Base-by-base conservation (phyloP, 2,113 vertebrate species). In the Bubo bubo region DNA sequence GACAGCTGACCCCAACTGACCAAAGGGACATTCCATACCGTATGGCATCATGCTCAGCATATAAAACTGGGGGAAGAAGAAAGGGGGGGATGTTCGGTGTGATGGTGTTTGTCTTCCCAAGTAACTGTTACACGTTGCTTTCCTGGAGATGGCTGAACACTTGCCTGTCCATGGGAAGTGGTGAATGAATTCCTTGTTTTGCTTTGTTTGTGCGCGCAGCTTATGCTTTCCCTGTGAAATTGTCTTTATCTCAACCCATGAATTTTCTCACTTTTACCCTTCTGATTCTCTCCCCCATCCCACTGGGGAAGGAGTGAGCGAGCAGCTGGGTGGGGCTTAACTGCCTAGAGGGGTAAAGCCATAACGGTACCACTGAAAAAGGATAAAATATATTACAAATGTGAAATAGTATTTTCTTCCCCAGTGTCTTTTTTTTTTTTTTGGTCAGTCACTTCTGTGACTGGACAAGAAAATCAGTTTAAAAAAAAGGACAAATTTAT, bases 101-200 rank as follows among this genome's bases (percentile, higher is more conserved):
- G 10, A 60, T 20, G 14, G 1, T 0, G 0, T 66, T 66, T 79
- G n/a, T 59, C 37, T 82, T 88, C 32, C 52, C 62, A 75, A 71
- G 53, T 30, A 55, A 55, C 8, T 0, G 3, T 58, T 30, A 58
- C 0, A 0, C 0, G 3, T 53, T 35, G 20, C 7, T 77, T 23
- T 70, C 39, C 45, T 79, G n/a, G n/a, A 23, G 14, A 50, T 59
- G 34, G 67, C 8, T 55, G 14, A 92, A 79, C 8, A 28, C 17
- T n/a, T 39, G 43, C 22, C 23, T 52, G 32, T 14, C 6, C 1
- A 14, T 20, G 12, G 19, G 20, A n/a, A 13, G 11, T 10, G 11
- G 3, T 13, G 32, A 89, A 67, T 10, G 0, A 63, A 79, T 41
- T 26, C 21, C n/a, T 67, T n/a, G 9, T 14, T 62, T 56, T 62